Evolutionary conservation across 2,113 vertebrate genomes (phyloP).

Genomic region (Pelmatolapia mariae): DNA sequence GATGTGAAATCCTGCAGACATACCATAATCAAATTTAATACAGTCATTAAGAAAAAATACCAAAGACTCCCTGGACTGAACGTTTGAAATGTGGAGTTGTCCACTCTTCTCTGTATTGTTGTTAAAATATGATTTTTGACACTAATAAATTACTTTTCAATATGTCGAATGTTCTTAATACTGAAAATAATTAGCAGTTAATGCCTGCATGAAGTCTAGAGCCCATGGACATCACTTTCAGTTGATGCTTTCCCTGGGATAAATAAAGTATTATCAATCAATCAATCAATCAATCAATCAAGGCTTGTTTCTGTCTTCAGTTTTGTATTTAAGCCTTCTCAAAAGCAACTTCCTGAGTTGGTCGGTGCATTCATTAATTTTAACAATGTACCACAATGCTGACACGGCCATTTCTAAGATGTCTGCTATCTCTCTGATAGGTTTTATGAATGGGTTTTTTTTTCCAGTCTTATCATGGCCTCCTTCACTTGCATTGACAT

Average conservation of each 20-base stretch:
- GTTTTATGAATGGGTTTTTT: not conserved
- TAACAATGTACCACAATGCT: not conserved
- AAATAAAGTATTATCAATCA: not conserved
- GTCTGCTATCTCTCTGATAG: not conserved
- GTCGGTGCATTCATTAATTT: not conserved
- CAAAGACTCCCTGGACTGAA: rapidly evolving
- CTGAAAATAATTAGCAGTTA: not conserved
- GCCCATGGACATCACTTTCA: not conserved
- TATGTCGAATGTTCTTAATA: not conserved
- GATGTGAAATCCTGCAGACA: conserved; percentile 84
- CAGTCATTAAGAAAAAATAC: not conserved
- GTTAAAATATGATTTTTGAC: not conserved
- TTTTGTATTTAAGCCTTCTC: not conserved
- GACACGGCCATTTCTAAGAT: not conserved
- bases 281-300: not conserved
- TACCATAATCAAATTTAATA: rapidly evolving
- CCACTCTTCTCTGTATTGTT: not conserved
- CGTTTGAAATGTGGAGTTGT: not conserved
- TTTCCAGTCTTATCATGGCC: no score
- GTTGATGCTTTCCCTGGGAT: not conserved
- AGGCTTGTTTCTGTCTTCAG: not conserved
- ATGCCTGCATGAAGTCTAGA: not conserved
- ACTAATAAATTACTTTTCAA: not conserved
- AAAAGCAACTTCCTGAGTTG: not conserved
- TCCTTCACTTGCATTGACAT: not conserved